These are phyloP conservation scores for Cranoglanis bouderius DNA, from an alignment of 2,113 vertebrate species.

Conservation along the genomic window DNA sequence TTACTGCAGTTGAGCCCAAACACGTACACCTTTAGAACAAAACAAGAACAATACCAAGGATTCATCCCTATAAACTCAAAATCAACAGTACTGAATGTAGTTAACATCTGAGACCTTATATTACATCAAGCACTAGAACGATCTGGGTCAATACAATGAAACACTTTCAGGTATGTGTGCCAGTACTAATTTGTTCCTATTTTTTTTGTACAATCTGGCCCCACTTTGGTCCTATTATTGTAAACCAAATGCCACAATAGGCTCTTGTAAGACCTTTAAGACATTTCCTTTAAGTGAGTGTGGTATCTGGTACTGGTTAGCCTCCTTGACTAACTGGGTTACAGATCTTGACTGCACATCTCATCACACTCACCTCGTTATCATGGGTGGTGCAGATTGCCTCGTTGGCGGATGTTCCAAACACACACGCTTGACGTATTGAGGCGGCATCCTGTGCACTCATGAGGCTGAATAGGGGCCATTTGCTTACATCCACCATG, in stretches of 20 bases:
- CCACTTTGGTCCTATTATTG: background rate
- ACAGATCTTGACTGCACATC: background rate
- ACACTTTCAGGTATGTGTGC: background rate
- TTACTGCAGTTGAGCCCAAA: constrained; percentile 96
- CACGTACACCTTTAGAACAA: constrained; percentile 83
- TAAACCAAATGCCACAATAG: background rate
- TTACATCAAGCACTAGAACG: background rate
- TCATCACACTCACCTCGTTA: constrained; percentile 81
- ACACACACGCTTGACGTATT: constrained; percentile 89
- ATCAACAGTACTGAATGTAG: background rate
- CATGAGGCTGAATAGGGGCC: constrained; percentile 92
- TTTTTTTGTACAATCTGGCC: background rate
- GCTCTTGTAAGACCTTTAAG: background rate
- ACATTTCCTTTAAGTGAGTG: background rate
- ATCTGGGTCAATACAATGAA: background rate
- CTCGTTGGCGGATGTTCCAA: constrained; percentile 90
- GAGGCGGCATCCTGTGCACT: constrained; percentile 82
- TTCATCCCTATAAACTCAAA: background rate
- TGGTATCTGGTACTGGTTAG: background rate
- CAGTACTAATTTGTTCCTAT: background rate
- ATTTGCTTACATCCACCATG: constrained; percentile 96
- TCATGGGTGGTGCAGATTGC: constrained; percentile 86
- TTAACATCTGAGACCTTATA: background rate
- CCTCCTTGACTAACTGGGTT: constrained; percentile 4
- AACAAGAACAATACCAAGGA: background rate